Percentiles rank a stretch among this genome's conserved stretches.
Evolutionary conservation across 1,140 invertebrate species (phyloP).

Genomic region (Bursaphelenchus mucronatus): DNA sequence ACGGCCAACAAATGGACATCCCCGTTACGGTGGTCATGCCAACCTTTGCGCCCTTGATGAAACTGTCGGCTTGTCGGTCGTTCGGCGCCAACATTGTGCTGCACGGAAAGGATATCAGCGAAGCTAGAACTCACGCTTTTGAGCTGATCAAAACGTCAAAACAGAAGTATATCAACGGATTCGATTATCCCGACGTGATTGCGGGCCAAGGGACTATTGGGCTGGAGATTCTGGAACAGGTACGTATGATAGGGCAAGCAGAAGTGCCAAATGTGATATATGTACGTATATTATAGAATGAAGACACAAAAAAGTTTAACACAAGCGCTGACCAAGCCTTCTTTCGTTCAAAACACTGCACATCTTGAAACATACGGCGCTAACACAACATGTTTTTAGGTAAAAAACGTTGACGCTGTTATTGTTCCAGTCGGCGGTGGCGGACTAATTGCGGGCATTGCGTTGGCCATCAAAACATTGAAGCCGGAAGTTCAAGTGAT

Average conservation of each 20-base stretch:
- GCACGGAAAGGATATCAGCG: constrained; percentile 76
- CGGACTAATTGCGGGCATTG: constrained; percentile 79
- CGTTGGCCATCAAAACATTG: constrained; percentile 78
- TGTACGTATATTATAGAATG: no score
- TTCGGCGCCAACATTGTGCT: constrained; percentile 80
- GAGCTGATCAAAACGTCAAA: constrained; percentile 70
- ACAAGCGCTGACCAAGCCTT: no score
- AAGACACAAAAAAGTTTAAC: no score
- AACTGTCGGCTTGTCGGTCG: constrained; percentile 77
- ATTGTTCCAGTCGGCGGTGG: constrained; percentile 81
- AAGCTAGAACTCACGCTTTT: constrained; percentile 70
- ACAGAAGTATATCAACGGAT: constrained; percentile 80
- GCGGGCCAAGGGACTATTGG: constrained; percentile 88
- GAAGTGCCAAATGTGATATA: no score
- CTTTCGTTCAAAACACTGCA: constrained; percentile 6
- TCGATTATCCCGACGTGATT: constrained; percentile 86
- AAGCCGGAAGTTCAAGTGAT: constrained; percentile 71
- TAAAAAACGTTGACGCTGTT: constrained; percentile 64
- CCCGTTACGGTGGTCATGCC: constrained; percentile 91
- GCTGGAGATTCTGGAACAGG: constrained; percentile 80
- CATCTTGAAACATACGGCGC: not conserved
- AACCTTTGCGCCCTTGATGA: constrained; percentile 82
- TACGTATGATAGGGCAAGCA: constrained; percentile 29
- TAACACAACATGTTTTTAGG: constrained; percentile 22
- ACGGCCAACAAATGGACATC: constrained; percentile 74